Percentiles rank a stretch among this genome's conserved stretches.
Evolutionary conservation across 2,797 vertebrate species (phyloP).

Genomic region (Fundulus diaphanus): DNA sequence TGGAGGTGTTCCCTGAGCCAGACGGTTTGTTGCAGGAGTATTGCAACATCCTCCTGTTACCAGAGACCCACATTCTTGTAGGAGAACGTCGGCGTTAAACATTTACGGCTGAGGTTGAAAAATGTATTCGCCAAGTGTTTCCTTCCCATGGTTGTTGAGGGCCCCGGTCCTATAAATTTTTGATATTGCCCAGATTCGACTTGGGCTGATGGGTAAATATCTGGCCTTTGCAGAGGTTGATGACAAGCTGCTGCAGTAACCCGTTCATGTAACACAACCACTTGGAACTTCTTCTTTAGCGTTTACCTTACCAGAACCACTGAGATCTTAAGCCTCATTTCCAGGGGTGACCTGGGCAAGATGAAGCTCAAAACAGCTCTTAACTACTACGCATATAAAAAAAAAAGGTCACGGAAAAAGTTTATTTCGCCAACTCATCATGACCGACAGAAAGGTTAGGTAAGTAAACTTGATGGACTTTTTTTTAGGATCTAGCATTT

Average conservation of each 20-base stretch:
- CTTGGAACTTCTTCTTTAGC: background rate
- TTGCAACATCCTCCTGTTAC: background rate
- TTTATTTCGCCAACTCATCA: background rate
- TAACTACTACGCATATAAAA: background rate
- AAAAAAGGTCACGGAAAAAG: background rate
- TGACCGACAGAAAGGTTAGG: background rate
- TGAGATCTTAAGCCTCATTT: background rate
- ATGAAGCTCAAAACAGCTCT: background rate
- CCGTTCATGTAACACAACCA: background rate
- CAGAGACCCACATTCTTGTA: background rate
- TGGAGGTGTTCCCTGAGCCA: background rate
- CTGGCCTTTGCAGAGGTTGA: too few relatives aligned
- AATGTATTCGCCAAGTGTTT: background rate
- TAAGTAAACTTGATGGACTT: background rate
- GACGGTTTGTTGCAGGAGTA: background rate
- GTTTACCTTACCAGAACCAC: background rate
- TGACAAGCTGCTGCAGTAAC: background rate
- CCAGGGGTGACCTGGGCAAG: background rate
- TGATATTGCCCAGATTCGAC: background rate
- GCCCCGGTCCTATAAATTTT: background rate
- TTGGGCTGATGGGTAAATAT: too few relatives aligned
- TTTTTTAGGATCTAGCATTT: background rate
- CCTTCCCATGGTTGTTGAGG: background rate
- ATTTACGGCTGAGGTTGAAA: conserved; percentile 1
- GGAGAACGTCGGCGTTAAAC: conserved; percentile 1